phyloP scores from a whole-genome alignment of 2,888 invertebrate genomes.

The Drosophila buzzatii region DNA sequence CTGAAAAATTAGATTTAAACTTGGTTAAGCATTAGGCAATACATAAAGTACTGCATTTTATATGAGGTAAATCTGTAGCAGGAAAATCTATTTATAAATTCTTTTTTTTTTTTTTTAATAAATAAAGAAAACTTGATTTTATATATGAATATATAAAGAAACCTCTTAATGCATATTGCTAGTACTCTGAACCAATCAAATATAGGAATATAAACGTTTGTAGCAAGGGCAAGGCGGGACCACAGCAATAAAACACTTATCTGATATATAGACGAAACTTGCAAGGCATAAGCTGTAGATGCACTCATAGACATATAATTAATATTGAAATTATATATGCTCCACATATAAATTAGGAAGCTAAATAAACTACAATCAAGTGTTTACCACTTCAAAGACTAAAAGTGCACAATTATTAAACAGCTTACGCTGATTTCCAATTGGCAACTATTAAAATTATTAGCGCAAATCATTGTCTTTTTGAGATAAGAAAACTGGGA shows the following conservation, averaged over 20 bases:
- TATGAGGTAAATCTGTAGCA: not conserved
- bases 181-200: not conserved
- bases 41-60: not conserved
- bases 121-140: not conserved
- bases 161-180: not conserved
- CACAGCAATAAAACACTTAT: not conserved
- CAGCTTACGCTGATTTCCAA: slow-evolving; percentile 5
- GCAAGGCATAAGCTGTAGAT: not conserved
- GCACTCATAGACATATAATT: not conserved
- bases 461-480: slow-evolving; percentile 53
- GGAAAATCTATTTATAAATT: not conserved
- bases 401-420: slow-evolving; percentile 11
- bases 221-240: not conserved
- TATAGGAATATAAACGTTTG: not conserved
- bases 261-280: not conserved
- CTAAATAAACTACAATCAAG: not conserved
- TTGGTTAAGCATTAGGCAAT: not conserved
- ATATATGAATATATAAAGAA: not conserved
- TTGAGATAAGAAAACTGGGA: not conserved
- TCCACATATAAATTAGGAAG: not conserved
- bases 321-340: not conserved
- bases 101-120: not conserved
- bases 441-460: slow-evolving; percentile 42
- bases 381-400: not conserved
- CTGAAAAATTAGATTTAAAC: not conserved